phyloP scores from a whole-genome alignment of 2,888 invertebrate species.

The Pristionchus exspectatus region DNA sequence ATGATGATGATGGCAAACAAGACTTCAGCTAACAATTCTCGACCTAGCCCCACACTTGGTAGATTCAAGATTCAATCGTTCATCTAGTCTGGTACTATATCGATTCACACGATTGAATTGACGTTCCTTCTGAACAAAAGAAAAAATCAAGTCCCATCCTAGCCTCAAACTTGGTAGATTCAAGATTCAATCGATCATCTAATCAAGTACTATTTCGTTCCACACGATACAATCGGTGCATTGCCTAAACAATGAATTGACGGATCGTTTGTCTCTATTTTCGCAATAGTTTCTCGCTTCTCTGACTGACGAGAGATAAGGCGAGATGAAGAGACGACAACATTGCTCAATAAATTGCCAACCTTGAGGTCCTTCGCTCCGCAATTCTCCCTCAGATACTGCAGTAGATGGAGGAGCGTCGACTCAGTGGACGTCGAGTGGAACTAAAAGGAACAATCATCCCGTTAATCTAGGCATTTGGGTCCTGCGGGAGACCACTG shows the following conservation, averaged over 20 bases:
- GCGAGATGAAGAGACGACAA: no score
- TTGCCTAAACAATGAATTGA: not conserved
- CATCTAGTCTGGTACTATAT: no score
- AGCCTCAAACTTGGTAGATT: not conserved
- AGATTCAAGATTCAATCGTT: not conserved
- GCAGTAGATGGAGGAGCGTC: conserved; percentile 12
- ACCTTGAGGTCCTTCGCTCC: conserved; percentile 14
- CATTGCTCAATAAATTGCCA: not conserved
- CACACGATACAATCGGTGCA: not conserved
- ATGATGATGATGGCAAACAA: no score
- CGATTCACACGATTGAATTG: no score
- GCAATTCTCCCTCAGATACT: conserved; percentile 15
- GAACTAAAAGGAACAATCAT: conserved; percentile 1
- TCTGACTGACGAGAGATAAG: no score
- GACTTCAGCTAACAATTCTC: no score
- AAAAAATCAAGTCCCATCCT: no score
- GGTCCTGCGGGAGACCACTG: no score
- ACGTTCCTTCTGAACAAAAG: no score
- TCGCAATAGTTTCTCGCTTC: no score
- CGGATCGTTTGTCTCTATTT: no score
- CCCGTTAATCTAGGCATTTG: not conserved
- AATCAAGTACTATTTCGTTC: not conserved
- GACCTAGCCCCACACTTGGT: no score
- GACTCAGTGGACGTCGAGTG: conserved; percentile 11
- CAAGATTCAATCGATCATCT: not conserved